Evolutionary conservation across 2,113 vertebrate genomes (phyloP).

Genomic region (Lathamus discolor): DNA sequence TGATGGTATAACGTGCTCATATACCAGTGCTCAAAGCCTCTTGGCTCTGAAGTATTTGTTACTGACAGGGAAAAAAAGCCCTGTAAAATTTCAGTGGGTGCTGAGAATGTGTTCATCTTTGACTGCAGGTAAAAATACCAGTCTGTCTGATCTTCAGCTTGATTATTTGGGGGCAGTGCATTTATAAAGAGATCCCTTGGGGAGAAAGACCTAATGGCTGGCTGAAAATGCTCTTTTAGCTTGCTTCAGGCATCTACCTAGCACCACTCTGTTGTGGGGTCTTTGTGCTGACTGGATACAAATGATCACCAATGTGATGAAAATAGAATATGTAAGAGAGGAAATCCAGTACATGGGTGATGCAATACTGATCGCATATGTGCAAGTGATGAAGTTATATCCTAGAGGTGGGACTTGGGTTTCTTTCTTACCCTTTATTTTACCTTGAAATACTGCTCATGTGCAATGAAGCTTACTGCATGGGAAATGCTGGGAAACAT

Average conservation of each 20-base stretch:
- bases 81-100: background rate
- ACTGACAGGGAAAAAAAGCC: background rate
- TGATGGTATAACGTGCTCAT: background rate
- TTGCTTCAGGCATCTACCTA: background rate
- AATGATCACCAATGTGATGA: background rate
- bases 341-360: background rate
- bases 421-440: background rate
- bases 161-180: background rate
- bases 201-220: background rate
- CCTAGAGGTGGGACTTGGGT: background rate
- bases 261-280: background rate
- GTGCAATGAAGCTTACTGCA: background rate
- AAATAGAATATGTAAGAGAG: background rate
- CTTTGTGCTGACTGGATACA: background rate
- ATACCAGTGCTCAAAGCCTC: background rate
- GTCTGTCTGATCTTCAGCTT: background rate
- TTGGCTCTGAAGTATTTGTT: background rate
- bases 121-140: background rate
- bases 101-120: background rate
- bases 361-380: accelerated
- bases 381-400: background rate
- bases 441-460: background rate
- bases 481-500: background rate
- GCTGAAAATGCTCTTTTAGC: background rate
- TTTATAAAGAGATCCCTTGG: background rate